These are phyloP conservation scores for Theretra japonica DNA, from an alignment of 2,888 invertebrate genomes.

Conservation along the genomic window DNA sequence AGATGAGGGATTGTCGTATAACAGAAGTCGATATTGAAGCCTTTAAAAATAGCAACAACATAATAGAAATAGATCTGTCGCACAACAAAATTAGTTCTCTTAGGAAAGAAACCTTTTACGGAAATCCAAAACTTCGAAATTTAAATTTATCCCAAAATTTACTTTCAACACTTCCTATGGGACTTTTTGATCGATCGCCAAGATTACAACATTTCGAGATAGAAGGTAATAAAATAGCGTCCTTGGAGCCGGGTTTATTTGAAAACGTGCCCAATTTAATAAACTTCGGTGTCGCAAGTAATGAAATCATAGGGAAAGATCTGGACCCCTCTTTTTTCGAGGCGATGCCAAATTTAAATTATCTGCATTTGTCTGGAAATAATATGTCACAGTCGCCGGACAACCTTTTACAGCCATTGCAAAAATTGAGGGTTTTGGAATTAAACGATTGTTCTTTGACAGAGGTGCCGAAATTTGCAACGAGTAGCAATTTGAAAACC, in stretches of 20 bases:
- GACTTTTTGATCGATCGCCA: slow-evolving; percentile 59
- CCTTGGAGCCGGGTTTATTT: slow-evolving; percentile 57
- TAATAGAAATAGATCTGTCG: slow-evolving; percentile 61
- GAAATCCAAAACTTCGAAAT: slow-evolving; percentile 46
- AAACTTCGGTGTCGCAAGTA: slow-evolving; percentile 60
- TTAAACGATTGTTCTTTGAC: slow-evolving; percentile 59
- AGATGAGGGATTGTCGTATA: slow-evolving; percentile 50
- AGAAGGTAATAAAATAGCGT: slow-evolving; percentile 54
- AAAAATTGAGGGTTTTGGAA: slow-evolving; percentile 52
- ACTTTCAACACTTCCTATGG: slow-evolving; percentile 55
- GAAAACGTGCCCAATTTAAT: slow-evolving; percentile 54
- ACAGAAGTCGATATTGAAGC: slow-evolving; percentile 53
- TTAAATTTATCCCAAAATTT: slow-evolving; percentile 62
- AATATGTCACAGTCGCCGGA: slow-evolving; percentile 56
- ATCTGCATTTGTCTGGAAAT: slow-evolving; percentile 64
- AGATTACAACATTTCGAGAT: slow-evolving; percentile 54
- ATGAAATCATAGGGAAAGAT: slow-evolving; percentile 52
- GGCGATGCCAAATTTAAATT: slow-evolving; percentile 46
- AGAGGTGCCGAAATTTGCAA: slow-evolving; percentile 63
- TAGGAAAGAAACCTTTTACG: slow-evolving; percentile 59
- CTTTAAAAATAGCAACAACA: slow-evolving; percentile 53
- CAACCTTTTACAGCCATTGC: slow-evolving; percentile 51
- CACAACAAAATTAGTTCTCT: slow-evolving; percentile 56
- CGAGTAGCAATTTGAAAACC: slow-evolving; percentile 56
- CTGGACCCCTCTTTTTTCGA: slow-evolving; percentile 57